phyloP scores from a whole-genome alignment of 2,797 vertebrate species.

The Sarcoramphus papa region DNA sequence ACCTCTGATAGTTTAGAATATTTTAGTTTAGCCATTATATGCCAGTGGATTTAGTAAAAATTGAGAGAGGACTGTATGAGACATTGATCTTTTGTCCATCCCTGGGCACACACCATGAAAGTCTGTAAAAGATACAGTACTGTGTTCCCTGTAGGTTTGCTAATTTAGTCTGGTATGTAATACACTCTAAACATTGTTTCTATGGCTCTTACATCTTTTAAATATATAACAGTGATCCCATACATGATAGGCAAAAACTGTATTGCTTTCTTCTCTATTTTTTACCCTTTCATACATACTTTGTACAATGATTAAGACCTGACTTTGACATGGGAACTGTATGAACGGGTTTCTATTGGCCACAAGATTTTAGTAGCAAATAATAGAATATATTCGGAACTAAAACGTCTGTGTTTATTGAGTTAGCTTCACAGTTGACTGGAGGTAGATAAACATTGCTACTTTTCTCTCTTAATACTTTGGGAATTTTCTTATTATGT shows the following conservation, averaged over 20 bases:
- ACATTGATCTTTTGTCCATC: background rate
- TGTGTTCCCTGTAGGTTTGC: background rate
- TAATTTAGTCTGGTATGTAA: background rate
- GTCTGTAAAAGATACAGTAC: background rate
- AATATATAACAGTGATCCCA: background rate
- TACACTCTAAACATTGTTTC: background rate
- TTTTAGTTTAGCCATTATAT: background rate
- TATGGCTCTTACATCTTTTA: background rate
- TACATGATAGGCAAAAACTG: background rate
- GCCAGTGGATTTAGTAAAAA: background rate
- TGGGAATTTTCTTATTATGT: background rate
- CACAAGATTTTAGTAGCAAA: background rate
- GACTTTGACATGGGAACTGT: background rate
- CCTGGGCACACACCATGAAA: background rate
- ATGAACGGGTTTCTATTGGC: background rate
- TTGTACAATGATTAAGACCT: background rate
- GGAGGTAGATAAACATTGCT: background rate
- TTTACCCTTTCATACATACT: background rate
- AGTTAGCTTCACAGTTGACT: background rate
- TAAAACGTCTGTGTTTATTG: background rate
- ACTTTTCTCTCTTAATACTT: background rate
- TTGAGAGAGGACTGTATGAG: background rate
- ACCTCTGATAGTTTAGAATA: background rate
- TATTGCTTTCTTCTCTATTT: background rate
- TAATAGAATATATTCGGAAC: background rate